Percentiles rank a stretch among this genome's conserved stretches.
phyloP scores from a whole-genome alignment of 2,113 vertebrate species.

The Cochlearius cochlearius region DNA sequence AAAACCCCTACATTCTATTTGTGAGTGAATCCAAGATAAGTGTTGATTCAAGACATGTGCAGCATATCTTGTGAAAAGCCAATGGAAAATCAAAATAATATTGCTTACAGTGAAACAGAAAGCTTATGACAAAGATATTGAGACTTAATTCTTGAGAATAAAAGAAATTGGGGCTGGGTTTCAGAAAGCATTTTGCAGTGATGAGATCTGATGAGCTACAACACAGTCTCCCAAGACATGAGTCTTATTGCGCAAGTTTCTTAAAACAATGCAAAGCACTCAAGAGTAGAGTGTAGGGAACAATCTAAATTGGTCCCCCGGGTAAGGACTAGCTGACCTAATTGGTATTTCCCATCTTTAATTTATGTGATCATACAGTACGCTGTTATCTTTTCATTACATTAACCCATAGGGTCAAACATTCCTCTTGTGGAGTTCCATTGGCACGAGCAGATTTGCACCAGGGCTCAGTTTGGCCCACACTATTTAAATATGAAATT shows the following conservation, averaged over 20 bases:
- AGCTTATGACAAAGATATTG: neutral
- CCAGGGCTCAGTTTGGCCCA: neutral
- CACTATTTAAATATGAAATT: neutral
- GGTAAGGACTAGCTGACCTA: constrained; percentile 54
- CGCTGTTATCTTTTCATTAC: constrained; percentile 66
- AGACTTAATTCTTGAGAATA: neutral
- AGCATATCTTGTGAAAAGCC: neutral
- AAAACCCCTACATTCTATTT: neutral
- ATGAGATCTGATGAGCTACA: neutral
- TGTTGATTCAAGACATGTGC: neutral
- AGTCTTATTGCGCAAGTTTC: neutral
- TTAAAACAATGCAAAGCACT: constrained; percentile 62
- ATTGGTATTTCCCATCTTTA: constrained; percentile 65
- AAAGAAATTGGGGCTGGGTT: neutral
- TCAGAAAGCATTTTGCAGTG: neutral
- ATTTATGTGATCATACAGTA: constrained; percentile 62
- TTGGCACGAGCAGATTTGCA: constrained; percentile 4
- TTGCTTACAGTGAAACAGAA: neutral
- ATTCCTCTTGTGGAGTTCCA: constrained; percentile 23
- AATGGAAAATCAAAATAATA: neutral
- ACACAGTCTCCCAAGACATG: neutral
- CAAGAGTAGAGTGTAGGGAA: constrained; percentile 31
- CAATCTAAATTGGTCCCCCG: constrained; percentile 39
- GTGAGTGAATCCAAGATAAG: neutral
- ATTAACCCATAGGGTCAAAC: constrained; percentile 58